Base-by-base conservation (phyloP, 2,888 invertebrate genomes). In the Meloe dianella region DNA sequence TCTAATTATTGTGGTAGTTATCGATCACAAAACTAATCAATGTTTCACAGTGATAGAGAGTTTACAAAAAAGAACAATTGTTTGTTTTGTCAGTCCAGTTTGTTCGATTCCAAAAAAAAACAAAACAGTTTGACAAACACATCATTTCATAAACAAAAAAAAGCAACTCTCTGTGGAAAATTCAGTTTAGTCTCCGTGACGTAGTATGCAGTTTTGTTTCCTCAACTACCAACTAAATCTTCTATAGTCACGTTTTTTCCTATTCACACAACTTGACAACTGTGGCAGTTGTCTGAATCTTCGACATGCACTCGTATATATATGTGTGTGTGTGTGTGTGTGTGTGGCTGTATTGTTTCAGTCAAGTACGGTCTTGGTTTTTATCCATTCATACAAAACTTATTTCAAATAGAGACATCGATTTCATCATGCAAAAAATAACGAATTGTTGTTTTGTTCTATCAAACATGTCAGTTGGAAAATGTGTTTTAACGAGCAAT, bases 101-200 rank as follows among this genome's bases (percentile, higher is more conserved):
- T 6, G 41, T 41, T 41, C n/a, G n/a, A n/a, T n/a, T n/a, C 29
- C n/a, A 20, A 61, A 61, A 12, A 54, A 2, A 27, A 27, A 3
- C 27, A 4, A 27, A 27, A n/a, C 54, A 61, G 9, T 61, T 30
- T n/a, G 12, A 24, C 29, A 41, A 17, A 41, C 12, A 41, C n/a
- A 41, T 41, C 41, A 14, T 35, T 35, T 14, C n/a, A 41, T 14
- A 22, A 20, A 41, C n/a, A n/a, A n/a, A n/a, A n/a, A n/a, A n/a
- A n/a, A n/a, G n/a, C n/a, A n/a, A n/a, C n/a, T n/a, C n/a, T n/a
- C n/a, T n/a, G n/a, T n/a, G n/a, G 24, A 30, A 14, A 24, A 69
- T 72, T 71, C 68, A 69, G 70, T 72, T 71, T 65, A 71, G 73
- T 70, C 71, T 73, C 70, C 72, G 74, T 73, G 74, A 75, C 75